A percentile compares a stretch with the other conserved stretches of the same genome.
Evolutionary conservation across 2,888 invertebrate genomes (phyloP).

Genomic region (Agelastica alni): DNA sequence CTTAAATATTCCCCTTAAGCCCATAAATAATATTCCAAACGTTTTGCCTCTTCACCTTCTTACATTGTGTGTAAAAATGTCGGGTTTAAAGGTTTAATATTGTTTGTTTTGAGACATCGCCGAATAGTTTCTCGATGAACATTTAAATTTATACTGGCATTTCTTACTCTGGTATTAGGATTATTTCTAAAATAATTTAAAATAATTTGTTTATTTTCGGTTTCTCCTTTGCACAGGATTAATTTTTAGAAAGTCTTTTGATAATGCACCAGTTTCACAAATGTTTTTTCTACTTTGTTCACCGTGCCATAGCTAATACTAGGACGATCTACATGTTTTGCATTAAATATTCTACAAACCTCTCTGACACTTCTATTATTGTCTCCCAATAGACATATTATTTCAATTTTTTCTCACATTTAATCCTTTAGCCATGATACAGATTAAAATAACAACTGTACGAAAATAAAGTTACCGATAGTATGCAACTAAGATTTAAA

Average conservation of each 20-base stretch:
- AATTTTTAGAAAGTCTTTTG: not conserved
- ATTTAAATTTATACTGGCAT: not conserved
- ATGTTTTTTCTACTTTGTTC: not conserved
- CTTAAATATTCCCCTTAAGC: not conserved
- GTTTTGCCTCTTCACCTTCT: not conserved
- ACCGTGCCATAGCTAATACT: not conserved
- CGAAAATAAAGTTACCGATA: no score
- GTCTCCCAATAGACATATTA: not conserved
- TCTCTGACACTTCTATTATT: not conserved
- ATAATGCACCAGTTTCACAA: not conserved
- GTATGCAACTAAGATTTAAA: no score
- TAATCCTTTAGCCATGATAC: not conserved
- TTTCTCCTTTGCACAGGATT: not conserved
- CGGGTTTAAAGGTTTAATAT: no score
- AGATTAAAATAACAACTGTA: not conserved
- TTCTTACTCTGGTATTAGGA: not conserved
- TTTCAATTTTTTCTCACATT: not conserved
- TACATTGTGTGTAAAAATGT: not conserved
- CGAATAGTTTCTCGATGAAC: not conserved
- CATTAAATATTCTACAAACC: not conserved
- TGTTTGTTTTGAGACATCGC: not conserved
- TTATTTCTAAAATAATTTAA: not conserved
- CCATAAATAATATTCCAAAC: not conserved
- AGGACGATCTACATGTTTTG: no score
- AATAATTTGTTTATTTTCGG: not conserved